Base-by-base conservation (phyloP, 1,140 invertebrate genomes). In the Lordiphosa stackelbergi region DNA sequence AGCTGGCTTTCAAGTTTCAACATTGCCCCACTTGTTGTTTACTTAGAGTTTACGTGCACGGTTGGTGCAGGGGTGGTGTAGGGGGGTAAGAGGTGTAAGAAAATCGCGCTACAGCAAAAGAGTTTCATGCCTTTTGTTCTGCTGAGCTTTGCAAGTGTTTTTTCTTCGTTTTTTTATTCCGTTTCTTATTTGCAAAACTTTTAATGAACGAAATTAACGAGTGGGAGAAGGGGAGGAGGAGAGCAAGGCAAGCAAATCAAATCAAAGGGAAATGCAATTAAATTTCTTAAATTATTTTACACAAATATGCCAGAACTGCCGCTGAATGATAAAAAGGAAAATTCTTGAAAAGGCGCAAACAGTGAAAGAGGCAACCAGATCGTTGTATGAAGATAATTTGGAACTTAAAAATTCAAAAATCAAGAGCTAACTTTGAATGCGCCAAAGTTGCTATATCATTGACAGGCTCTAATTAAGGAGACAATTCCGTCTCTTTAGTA, bases 221-320 rank as follows among this genome's bases (percentile, higher is more conserved):
- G 45, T 24, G 40, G 24, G 5, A 28, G n/a, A 13, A 34, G 12
- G 8, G 48, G 36, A 41, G 22, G 10, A 41, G 43, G 36, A 37
- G 5, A 6, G 41, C 28, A 24, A 6, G 24, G 24, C 37, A 38
- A 8, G 9, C 47, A 57, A 77, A 64, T 77, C 49, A 59, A 71
- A 75, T 66, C 69, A 54, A 69, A 55, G 43, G 31, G 22, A 69
- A 28, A 72, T 68, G 35, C 22, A 55, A 55, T 62, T 22, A 60
- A 69, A 70, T 74, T 75, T 66, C 49, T 56, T 46, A 69, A 73
- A 69, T 59, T 46, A 48, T 64, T 69, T 55, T 58, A 46, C 42
- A 66, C 61, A 36, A 61, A 66, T 64, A 46, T 48, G 35, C 60
- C 31, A 51, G 45, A 54, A 45, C 43, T 51, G 47, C 35, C 31